These are phyloP conservation scores for Clanis bilineata DNA, from an alignment of 2,888 invertebrate species.

Conservation along the genomic window DNA sequence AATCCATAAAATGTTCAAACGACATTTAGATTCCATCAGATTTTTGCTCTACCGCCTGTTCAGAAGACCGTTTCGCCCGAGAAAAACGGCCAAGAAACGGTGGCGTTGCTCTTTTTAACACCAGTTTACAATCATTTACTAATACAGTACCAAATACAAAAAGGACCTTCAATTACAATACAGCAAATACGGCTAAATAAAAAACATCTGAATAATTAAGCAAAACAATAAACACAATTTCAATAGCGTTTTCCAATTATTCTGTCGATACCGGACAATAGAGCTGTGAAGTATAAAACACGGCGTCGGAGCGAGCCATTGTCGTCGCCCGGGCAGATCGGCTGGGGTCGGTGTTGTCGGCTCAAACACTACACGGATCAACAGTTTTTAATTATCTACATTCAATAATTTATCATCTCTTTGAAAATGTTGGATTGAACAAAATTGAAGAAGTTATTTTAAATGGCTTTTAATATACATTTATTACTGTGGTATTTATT, in stretches of 20 bases:
- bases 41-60: too few species aligned
- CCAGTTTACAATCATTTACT: too few species aligned
- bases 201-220: slow-evolving; percentile 29
- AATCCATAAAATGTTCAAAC: too few species aligned
- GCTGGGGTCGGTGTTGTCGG: slow-evolving; percentile 21
- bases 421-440: background rate
- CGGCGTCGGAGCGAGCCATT: slow-evolving; percentile 46
- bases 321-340: slow-evolving; percentile 32
- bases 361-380: background rate
- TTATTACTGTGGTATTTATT: too few species aligned
- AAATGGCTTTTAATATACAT: background rate
- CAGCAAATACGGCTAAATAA: background rate
- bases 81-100: too few species aligned
- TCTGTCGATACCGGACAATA: slow-evolving; percentile 46
- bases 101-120: too few species aligned
- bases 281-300: slow-evolving; percentile 52
- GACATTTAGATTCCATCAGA: too few species aligned
- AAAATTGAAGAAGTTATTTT: background rate
- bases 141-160: too few species aligned
- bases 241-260: slow-evolving; percentile 47
- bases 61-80: too few species aligned
- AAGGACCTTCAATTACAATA: background rate
- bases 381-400: background rate
- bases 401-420: background rate
- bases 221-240: slow-evolving; percentile 8